Base-by-base conservation (phyloP, 2,888 invertebrate species). In the Leptarthrus brevirostris region DNA sequence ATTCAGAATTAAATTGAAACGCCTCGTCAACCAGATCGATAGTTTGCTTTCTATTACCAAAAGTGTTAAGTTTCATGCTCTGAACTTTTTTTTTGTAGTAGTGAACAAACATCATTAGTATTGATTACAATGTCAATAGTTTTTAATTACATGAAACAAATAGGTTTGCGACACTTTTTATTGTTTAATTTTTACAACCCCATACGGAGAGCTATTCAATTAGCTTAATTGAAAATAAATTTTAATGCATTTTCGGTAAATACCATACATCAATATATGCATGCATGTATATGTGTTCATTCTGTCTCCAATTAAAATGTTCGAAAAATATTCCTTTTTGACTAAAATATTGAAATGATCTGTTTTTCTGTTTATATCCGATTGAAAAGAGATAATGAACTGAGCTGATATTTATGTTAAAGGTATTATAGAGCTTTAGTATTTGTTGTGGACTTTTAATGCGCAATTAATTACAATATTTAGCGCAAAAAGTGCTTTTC, bases 221-320 rank as follows among this genome's bases (percentile, higher is more conserved):
- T 64, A 64, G 64, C 64, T 40, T 64, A 64, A 64, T 64, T 64
- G 64, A 64, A 64, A 64, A 64, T 64, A 64, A 64, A 64, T 64
- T 64, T 64, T 64, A 61, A 64, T 64, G 64, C 47, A 47, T 64
- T 44, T 44, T 16, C n/a, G 34, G 8, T 64, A 22, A 64, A 18
- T 18, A 18, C 58, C 36, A 34, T n/a, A n/a, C 16, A 36, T 49
- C 20, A 18, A 20, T 18, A 16, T 44, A 2, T 44, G n/a, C 44
- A 12, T 8, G 14, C 2, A 10, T 24, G 12, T 40, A 18, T 44
- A 20, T 47, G 22, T 64, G n/a, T 44, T 14, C 24, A 16, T 18
- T 22, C 8, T 44, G n/a, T 64, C 64, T 44, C 44, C 47, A 49
- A 49, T 49, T 49, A 49, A 49, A 49, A 16, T 8, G 20, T 20